Conservation (phyloP, 2,888 invertebrate genomes). For the Diachrysia chrysitis region DNA sequence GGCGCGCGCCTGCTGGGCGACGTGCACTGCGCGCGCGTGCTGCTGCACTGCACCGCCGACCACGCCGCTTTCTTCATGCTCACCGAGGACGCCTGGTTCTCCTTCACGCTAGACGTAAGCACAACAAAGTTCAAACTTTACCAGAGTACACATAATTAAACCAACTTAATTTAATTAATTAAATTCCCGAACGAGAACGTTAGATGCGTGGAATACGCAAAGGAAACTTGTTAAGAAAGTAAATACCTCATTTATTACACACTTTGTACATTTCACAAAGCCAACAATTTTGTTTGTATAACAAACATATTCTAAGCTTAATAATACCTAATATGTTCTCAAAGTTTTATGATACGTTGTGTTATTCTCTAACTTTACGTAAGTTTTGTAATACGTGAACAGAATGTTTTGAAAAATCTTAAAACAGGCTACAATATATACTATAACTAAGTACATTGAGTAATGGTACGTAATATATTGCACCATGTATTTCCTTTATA, state of each 20-base stretch:
- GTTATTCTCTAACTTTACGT: background rate
- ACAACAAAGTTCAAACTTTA: background rate
- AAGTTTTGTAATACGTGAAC: background rate
- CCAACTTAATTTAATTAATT: background rate
- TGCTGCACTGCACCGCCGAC: constrained; percentile 63
- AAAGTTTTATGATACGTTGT: background rate
- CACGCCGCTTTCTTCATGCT: constrained; percentile 77
- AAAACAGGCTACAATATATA: background rate
- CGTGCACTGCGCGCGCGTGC: constrained; percentile 66
- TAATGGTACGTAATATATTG: background rate
- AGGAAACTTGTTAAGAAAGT: constrained; percentile 4
- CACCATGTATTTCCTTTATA: background rate
- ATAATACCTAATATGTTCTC: background rate
- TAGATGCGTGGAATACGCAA: constrained; percentile 1
- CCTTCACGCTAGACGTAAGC: constrained; percentile 69
- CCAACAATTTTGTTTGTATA: background rate
- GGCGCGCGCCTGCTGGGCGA: constrained; percentile 78
- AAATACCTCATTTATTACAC: constrained; percentile 1
- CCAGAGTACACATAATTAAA: background rate
- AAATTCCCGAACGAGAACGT: background rate
- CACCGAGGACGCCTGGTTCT: constrained; percentile 77
- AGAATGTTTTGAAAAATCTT: no score
- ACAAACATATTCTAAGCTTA: background rate
- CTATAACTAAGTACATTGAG: background rate
- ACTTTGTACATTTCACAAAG: constrained; percentile 1